Conservation (phyloP, 1,140 invertebrate species). For the Drosophila triauraria region DNA sequence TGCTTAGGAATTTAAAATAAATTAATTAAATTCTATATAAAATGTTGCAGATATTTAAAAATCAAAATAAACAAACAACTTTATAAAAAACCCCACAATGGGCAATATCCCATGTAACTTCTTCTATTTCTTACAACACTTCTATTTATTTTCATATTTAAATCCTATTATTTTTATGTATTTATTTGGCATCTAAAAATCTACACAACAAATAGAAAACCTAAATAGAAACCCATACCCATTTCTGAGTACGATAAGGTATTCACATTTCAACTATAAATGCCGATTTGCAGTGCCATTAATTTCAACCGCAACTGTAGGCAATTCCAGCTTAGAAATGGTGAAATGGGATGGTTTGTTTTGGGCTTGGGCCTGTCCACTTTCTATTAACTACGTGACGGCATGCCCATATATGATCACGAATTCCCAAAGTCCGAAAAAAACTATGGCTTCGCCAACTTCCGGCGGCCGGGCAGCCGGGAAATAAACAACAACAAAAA, state of each 20-base stretch:
- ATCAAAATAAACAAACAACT: no score
- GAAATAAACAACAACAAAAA: constrained; percentile 3
- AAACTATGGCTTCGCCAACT: constrained; percentile 55
- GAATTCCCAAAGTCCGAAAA: constrained; percentile 19
- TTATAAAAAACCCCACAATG: no score
- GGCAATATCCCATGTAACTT: no score
- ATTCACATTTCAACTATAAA: constrained; percentile 1
- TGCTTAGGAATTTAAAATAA: no score
- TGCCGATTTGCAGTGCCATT: constrained; percentile 15
- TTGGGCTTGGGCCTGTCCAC: constrained; percentile 44
- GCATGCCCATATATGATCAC: constrained; percentile 38
- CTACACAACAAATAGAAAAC: background rate
- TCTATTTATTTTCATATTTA: no score
- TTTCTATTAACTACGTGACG: constrained; percentile 59
- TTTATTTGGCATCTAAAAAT: background rate
- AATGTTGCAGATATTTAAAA: background rate
- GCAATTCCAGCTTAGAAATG: constrained; percentile 22
- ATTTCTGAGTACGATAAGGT: background rate
- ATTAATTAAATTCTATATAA: no score
- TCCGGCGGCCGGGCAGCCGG: constrained; percentile 55
- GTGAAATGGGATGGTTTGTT: constrained; percentile 11
- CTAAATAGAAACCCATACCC: background rate
- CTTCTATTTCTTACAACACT: background rate
- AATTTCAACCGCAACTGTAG: constrained; percentile 14
- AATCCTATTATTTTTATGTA: no score